A percentile compares a stretch with the other conserved stretches of the same genome.
Conservation (phyloP, 2,113 vertebrate species). For the Pygoscelis adeliae region DNA sequence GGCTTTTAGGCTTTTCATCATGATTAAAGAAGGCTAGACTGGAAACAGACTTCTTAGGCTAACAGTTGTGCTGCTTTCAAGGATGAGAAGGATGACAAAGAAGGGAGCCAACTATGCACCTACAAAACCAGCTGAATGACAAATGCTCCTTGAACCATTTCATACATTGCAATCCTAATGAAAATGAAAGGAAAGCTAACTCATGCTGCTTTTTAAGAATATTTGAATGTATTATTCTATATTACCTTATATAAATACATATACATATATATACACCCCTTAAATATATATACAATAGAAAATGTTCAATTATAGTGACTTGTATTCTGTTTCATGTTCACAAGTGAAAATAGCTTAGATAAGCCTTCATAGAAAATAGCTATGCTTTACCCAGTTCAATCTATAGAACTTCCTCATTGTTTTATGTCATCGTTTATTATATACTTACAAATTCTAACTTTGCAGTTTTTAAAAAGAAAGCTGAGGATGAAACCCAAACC, state of each 20-base stretch:
- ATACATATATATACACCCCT: neutral
- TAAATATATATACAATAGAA: neutral
- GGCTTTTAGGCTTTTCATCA: slow-evolving; percentile 27
- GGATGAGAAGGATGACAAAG: neutral
- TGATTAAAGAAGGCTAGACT: slow-evolving; percentile 18
- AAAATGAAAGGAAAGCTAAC: slow-evolving; percentile 13
- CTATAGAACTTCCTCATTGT: neutral
- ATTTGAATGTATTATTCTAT: neutral
- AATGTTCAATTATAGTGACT: neutral
- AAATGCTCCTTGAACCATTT: neutral
- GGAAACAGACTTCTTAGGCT: slow-evolving; percentile 2
- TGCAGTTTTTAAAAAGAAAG: neutral
- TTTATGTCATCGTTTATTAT: neutral
- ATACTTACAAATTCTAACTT: neutral
- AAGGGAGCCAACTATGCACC: neutral
- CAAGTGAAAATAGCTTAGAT: neutral
- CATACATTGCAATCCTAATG: neutral
- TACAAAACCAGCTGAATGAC: slow-evolving; percentile 22
- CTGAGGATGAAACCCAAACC: neutral
- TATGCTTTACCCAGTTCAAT: neutral
- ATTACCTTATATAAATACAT: neutral
- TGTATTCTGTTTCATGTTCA: neutral
- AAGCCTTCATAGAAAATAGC: neutral
- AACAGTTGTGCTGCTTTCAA: neutral
- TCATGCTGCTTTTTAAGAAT: neutral